phyloP scores from a whole-genome alignment of 1,140 invertebrate species.

The Sarcophaga bullata region DNA sequence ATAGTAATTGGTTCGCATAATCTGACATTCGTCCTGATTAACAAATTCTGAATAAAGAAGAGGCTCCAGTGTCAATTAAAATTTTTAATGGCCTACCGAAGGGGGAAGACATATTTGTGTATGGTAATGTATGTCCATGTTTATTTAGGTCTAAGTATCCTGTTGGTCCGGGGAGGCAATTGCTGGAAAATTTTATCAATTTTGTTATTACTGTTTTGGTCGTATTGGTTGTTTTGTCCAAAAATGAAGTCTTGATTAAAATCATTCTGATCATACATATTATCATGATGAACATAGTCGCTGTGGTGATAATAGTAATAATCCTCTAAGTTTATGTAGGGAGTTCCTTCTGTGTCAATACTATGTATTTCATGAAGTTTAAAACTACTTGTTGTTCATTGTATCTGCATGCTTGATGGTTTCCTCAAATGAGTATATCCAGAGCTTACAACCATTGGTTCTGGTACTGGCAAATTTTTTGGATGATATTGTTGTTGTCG shows the following conservation, averaged over 20 bases:
- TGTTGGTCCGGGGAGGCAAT: no score
- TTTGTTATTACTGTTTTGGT: no score
- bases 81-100: conserved; percentile 37
- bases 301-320: not conserved
- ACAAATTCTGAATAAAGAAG: conserved; percentile 42
- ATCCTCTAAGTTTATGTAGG: conserved; percentile 1
- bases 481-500: not conserved
- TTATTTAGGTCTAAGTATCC: conserved; percentile 43
- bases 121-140: conserved; percentile 30
- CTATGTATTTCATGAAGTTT: conserved; percentile 10
- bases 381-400: not conserved
- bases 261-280: not conserved
- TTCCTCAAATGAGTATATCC: not conserved
- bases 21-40: not conserved
- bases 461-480: no score
- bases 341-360: not conserved
- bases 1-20: not conserved
- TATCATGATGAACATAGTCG: not conserved
- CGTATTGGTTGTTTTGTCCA: not conserved
- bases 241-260: not conserved
- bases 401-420: not conserved
- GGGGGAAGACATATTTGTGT: conserved; percentile 34
- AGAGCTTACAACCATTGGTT: no score
- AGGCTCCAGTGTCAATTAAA: conserved; percentile 40
- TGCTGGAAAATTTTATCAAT: no score